Evolutionary conservation across 2,888 invertebrate species (phyloP).

Genomic region (Pollenia amentaria): DNA sequence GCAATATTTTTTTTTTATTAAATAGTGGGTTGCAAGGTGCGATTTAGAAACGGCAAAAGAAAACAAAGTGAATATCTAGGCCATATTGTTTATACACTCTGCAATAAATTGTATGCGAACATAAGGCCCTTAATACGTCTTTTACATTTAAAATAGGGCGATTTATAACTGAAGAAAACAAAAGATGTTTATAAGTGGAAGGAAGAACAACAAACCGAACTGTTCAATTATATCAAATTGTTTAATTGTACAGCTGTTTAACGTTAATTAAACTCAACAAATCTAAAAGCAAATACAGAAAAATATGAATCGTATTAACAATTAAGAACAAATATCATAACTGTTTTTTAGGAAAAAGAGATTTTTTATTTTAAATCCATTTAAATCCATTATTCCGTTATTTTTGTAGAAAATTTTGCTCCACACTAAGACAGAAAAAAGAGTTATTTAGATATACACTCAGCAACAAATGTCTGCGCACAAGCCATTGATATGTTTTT

Average conservation of each 20-base stretch:
- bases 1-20: conserved; percentile 8
- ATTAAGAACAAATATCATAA: too few species aligned
- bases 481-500: too few species aligned
- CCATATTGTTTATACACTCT: conserved; percentile 60
- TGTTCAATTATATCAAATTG: not conserved
- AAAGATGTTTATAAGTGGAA: not conserved
- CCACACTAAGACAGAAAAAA: too few species aligned
- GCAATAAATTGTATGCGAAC: conserved; percentile 55
- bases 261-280: too few species aligned
- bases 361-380: too few species aligned
- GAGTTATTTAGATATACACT: too few species aligned
- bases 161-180: conserved; percentile 5
- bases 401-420: too few species aligned
- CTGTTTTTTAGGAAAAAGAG: too few species aligned
- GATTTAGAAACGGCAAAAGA: not conserved
- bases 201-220: not conserved
- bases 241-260: not conserved
- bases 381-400: too few species aligned
- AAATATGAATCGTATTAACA: too few species aligned
- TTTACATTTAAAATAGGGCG: conserved; percentile 32
- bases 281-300: too few species aligned
- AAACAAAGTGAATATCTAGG: conserved; percentile 50
- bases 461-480: too few species aligned
- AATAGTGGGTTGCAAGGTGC: not conserved
- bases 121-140: conserved; percentile 51